A percentile compares a stretch with the other conserved stretches of the same genome.
phyloP scores from a whole-genome alignment of 2,797 vertebrate species.

The Leptatherina wallacei region DNA sequence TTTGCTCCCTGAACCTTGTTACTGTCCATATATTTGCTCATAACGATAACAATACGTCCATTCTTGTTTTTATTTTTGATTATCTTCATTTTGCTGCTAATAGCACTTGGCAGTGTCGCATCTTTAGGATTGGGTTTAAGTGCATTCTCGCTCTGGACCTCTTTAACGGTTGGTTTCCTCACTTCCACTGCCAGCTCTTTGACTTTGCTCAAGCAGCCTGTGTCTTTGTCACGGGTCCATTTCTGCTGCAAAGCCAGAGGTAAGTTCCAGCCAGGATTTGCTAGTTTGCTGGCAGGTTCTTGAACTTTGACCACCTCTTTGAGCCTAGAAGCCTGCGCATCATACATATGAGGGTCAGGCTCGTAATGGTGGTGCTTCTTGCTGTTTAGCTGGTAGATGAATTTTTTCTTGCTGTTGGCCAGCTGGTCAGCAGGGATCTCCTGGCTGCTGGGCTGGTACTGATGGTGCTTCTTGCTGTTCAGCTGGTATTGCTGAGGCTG shows the following conservation, averaged over 20 bases:
- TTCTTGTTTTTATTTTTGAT: slow-evolving; percentile 99
- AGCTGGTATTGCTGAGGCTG: slow-evolving; percentile 96
- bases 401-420: slow-evolving; percentile 89
- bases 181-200: slow-evolving; percentile 84
- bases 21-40: slow-evolving; percentile 99
- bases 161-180: slow-evolving; percentile 71
- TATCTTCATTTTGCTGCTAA: slow-evolving; percentile 98
- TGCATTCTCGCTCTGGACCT: slow-evolving; percentile 69
- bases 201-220: slow-evolving; percentile 88
- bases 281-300: slow-evolving; percentile 75
- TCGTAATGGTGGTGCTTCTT: slow-evolving; percentile 97
- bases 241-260: slow-evolving; percentile 88
- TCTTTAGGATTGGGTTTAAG: slow-evolving; percentile 85
- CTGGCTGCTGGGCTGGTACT: slow-evolving; percentile 92
- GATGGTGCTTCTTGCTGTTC: slow-evolving; percentile 98
- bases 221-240: slow-evolving; percentile 90
- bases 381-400: slow-evolving; percentile 96
- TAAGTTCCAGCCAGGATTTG: slow-evolving; percentile 82
- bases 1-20: slow-evolving; percentile 91
- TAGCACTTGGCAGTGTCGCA: slow-evolving; percentile 76
- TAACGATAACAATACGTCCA: slow-evolving; percentile 96
- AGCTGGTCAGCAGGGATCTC: slow-evolving; percentile 88
- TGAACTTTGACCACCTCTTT: slow-evolving; percentile 86
- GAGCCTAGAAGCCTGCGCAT: slow-evolving; percentile 85
- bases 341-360: slow-evolving; percentile 90